A percentile compares a stretch with the other conserved stretches of the same genome.
phyloP scores from a whole-genome alignment of 2,113 vertebrate genomes.

The Dunckerocampus dactyliophorus region DNA sequence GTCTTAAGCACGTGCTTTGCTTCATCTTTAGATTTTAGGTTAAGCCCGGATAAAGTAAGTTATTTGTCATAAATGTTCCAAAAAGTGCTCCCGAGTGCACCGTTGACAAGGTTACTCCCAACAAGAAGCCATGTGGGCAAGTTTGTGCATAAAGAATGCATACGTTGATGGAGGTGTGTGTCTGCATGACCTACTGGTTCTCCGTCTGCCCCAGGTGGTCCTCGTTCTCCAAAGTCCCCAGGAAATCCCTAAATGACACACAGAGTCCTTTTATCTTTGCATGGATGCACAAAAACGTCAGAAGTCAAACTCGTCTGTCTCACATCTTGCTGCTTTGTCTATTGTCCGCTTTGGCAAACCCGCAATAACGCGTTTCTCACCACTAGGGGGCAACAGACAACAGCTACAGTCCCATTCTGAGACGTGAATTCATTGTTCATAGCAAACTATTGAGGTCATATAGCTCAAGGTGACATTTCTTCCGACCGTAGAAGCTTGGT shows the following conservation, averaged over 20 bases:
- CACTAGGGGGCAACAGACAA: background rate
- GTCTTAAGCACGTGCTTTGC: too few species aligned
- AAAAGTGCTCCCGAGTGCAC: too few species aligned
- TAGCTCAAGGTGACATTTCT: too few species aligned
- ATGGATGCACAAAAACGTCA: slow-evolving; percentile 8
- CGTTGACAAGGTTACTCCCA: background rate
- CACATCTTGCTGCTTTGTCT: background rate
- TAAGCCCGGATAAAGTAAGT: too few species aligned
- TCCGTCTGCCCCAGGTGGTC: slow-evolving; percentile 91
- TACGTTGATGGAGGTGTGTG: slow-evolving; percentile 10
- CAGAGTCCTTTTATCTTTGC: slow-evolving; percentile 39
- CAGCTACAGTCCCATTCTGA: background rate
- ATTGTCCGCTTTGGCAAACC: background rate
- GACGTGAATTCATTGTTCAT: background rate
- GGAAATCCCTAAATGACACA: slow-evolving; percentile 84
- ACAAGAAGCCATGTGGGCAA: too few species aligned
- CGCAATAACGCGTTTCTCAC: background rate
- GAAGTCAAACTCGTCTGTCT: background rate
- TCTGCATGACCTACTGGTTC: slow-evolving; percentile 86
- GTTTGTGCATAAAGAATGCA: too few species aligned
- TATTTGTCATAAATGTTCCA: too few species aligned
- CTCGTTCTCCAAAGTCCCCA: slow-evolving; percentile 93
- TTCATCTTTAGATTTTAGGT: too few species aligned
- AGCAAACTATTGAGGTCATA: too few species aligned
- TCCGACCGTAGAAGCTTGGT: too few species aligned